Conservation (phyloP, 2,113 vertebrate genomes). For the Hydrochoerus hydrochaeris region DNA sequence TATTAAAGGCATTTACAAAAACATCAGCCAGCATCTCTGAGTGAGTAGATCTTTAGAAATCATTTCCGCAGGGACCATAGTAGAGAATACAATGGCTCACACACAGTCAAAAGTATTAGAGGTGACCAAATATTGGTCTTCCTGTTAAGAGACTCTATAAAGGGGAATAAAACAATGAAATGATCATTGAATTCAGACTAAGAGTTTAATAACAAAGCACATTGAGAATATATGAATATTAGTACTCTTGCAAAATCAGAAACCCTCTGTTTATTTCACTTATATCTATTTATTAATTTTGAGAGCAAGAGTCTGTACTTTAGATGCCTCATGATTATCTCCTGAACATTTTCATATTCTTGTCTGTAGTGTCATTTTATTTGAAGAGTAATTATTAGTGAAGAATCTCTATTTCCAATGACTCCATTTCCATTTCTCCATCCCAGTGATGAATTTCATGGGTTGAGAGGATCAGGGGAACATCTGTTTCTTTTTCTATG, state of each 20-base stretch:
- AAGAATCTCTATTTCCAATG: background rate
- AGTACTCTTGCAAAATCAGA: background rate
- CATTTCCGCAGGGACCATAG: accelerated
- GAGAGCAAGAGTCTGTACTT: background rate
- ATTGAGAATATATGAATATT: background rate
- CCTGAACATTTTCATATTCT: background rate
- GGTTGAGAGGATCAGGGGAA: background rate
- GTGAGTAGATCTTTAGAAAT: background rate
- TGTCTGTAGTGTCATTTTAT: background rate
- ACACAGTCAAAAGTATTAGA: background rate
- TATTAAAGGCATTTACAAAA: background rate
- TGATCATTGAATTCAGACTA: background rate
- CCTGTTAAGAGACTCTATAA: background rate
- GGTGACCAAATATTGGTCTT: background rate
- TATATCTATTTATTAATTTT: background rate
- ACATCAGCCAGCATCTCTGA: background rate
- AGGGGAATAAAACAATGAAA: background rate
- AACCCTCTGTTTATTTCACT: background rate
- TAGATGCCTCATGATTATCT: background rate
- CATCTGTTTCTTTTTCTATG: background rate
- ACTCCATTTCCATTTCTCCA: background rate
- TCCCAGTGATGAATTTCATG: background rate
- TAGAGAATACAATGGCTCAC: background rate
- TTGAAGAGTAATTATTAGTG: background rate
- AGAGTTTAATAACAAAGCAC: background rate